phyloP scores from a whole-genome alignment of 2,113 vertebrate genomes.

The Lamprologus speciosus region DNA sequence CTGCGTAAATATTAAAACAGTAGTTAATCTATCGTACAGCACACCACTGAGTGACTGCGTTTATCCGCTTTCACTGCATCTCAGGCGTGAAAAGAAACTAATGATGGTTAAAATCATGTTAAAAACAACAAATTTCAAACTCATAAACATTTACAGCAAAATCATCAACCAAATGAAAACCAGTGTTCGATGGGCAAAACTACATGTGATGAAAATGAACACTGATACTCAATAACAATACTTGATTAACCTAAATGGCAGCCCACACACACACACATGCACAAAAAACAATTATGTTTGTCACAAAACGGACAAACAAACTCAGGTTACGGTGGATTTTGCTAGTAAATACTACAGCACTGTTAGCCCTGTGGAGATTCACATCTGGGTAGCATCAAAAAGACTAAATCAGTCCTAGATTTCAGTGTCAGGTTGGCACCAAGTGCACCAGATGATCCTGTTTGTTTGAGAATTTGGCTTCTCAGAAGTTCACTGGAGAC shows the following conservation, averaged over 20 bases:
- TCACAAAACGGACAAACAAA: conserved; percentile 15
- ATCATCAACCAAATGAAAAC: not conserved
- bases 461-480: conserved; percentile 39
- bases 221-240: not conserved
- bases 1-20: not conserved
- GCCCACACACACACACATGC: not conserved
- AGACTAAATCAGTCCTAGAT: conserved; percentile 39
- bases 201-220: not conserved
- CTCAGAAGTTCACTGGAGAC: conserved; percentile 31
- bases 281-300: conserved; percentile 5
- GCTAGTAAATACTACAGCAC: not conserved
- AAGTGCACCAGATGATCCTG: conserved; percentile 31
- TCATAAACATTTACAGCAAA: conserved; percentile 6
- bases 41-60: not conserved
- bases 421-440: conserved; percentile 41
- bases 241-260: conserved; percentile 3
- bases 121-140: not conserved
- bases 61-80: not conserved
- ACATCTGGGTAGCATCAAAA: conserved; percentile 57
- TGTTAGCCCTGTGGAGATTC: conserved; percentile 27
- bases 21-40: not conserved
- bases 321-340: conserved; percentile 11
- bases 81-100: not conserved
- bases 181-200: not conserved
- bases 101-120: not conserved